phyloP scores from a whole-genome alignment of 2,797 vertebrate genomes.

The Chelon auratus region DNA sequence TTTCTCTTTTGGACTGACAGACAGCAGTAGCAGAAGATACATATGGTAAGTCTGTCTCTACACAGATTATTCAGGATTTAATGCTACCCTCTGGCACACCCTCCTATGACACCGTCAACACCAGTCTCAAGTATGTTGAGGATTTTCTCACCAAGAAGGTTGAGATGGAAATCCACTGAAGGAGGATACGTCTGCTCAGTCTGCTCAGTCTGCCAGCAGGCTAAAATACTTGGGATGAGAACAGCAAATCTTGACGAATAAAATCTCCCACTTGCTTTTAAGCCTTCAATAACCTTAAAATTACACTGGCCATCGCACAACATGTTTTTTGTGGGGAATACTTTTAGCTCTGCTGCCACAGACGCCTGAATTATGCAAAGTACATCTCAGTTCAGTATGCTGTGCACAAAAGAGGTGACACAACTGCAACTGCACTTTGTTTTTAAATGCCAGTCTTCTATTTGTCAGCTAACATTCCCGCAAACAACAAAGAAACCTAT shows the following conservation, averaged over 20 bases:
- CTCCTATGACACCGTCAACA: slow-evolving; percentile 64
- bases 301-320: slow-evolving; percentile 31
- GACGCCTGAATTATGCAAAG: slow-evolving; percentile 53
- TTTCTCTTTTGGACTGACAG: slow-evolving; percentile 39
- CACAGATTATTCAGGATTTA: slow-evolving; percentile 70
- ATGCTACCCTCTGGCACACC: slow-evolving; percentile 68
- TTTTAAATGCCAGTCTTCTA: slow-evolving; percentile 60
- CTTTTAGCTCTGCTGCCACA: slow-evolving; percentile 24
- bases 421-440: slow-evolving; percentile 50
- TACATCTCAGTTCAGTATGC: slow-evolving; percentile 39
- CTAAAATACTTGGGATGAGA: slow-evolving; percentile 47
- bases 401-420: slow-evolving; percentile 45
- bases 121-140: slow-evolving; percentile 67
- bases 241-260: slow-evolving; percentile 25
- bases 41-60: slow-evolving; percentile 61
- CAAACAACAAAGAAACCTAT: slow-evolving; percentile 37
- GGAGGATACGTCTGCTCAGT: slow-evolving; percentile 51
- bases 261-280: slow-evolving; percentile 38
- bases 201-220: slow-evolving; percentile 51
- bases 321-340: slow-evolving; percentile 32
- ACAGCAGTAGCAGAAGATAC: slow-evolving; percentile 58
- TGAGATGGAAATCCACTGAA: slow-evolving; percentile 50
- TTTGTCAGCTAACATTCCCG: slow-evolving; percentile 61
- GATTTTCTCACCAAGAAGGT: slow-evolving; percentile 62
- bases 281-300: slow-evolving; percentile 48